Base-by-base conservation (phyloP, 1,140 invertebrate genomes). In the Drosophila fuyamai region DNA sequence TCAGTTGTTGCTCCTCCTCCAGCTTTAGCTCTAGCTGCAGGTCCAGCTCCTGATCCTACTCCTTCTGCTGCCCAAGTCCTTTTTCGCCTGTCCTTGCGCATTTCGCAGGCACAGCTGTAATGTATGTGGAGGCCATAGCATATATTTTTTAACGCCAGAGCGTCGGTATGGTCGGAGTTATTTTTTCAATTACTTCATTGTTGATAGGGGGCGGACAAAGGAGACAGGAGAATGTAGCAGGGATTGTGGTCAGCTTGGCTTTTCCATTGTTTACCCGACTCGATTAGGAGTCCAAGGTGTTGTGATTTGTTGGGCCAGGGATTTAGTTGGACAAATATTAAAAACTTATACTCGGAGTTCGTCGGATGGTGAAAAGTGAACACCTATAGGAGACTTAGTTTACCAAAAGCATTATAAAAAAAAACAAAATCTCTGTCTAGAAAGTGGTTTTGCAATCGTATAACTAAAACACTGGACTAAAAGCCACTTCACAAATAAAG, bases 111-210 rank as follows among this genome's bases (percentile, higher is more conserved):
- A 59, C 79, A 58, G 50, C 58, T 72, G 66, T 51, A 81, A 76
- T 76, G 61, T 62, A 62, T 73, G 74, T 71, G 41, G 66, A 27
- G 48, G 66, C 67, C 16, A 35, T 56, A 51, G 65, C 50, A 62
- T 74, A 83, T 70, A 70, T 75, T 82, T 82, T 82, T 68, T 67
- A 62, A 41, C 74, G 48, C 55, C 55, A 65, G 35, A 35, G 38
- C 27, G 58, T 71, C 53, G 41, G 59, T 59, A 61, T 58, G 44
- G 65, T 41, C 44, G 51, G 38, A 88, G 66, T 77, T 86, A 73
- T 82, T 88, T 83, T 88, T 86, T 86, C 83, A 86, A 88, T 86
- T 86, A 86, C 76, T 80, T 68, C 67, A 76, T 88, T 88, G 79
- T 65, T 65, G 79, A 54, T 50, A 76, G 53, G 29, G 23, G 41